Percentiles rank a stretch among this genome's conserved stretches.
Evolutionary conservation across 2,797 vertebrate genomes (phyloP).

Genomic region (Cynopterus sphinx): DNA sequence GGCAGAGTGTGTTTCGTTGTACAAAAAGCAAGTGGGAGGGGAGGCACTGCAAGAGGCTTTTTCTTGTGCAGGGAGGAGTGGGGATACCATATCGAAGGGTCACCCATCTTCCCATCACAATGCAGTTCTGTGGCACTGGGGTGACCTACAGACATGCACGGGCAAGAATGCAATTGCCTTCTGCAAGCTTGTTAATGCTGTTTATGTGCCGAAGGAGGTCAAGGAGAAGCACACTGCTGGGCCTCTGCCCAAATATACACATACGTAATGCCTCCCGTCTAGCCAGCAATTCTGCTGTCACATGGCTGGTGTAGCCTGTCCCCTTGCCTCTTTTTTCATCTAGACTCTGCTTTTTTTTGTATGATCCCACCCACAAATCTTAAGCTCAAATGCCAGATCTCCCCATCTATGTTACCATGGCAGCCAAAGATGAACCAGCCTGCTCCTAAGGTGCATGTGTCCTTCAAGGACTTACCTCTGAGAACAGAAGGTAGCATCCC

Average conservation of each 20-base stretch:
- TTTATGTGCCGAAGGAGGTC: background rate
- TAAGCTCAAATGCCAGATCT: background rate
- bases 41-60: background rate
- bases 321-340: background rate
- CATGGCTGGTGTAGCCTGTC: too few species aligned
- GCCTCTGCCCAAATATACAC: too few species aligned
- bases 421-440: background rate
- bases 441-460: fast-evolving
- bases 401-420: background rate
- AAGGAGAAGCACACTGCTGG: background rate
- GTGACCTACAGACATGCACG: background rate
- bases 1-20: background rate
- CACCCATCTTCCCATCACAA: fast-evolving
- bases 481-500: background rate
- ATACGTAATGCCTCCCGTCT: background rate
- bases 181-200: background rate
- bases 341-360: too few species aligned
- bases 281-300: background rate
- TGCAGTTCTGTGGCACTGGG: background rate
- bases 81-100: too few species aligned
- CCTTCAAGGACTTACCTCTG: background rate
- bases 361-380: background rate
- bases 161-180: background rate
- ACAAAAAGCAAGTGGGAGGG: background rate
- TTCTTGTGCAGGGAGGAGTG: background rate